These are phyloP conservation scores for Dasyornis broadbenti DNA, from an alignment of 2,113 vertebrate genomes.

Conservation along the genomic window DNA sequence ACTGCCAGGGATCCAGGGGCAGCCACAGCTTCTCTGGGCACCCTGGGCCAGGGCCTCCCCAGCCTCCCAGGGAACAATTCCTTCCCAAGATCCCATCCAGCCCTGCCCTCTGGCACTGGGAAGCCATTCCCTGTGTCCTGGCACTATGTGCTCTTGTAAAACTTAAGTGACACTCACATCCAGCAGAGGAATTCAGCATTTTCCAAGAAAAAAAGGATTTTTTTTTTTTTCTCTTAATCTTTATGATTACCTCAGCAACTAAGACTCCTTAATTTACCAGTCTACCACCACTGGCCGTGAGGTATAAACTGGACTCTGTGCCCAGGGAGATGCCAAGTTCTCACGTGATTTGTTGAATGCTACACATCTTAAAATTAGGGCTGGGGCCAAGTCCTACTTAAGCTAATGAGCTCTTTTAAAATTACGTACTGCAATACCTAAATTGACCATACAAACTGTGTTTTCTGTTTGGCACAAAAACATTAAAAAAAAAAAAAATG, in stretches of 20 bases:
- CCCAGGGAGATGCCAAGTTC: neutral
- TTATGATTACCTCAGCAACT: neutral
- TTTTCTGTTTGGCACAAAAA: neutral
- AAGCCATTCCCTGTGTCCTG: neutral
- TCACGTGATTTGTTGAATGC: neutral
- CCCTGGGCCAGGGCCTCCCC: neutral
- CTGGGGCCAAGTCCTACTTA: neutral
- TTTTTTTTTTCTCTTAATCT: too few relatives aligned
- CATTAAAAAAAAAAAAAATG: neutral
- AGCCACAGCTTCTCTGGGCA: neutral
- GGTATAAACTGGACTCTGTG: neutral
- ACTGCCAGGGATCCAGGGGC: neutral
- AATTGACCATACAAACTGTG: neutral
- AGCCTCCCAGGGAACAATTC: rapidly evolving
- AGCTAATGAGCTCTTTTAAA: neutral
- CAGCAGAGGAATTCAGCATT: neutral
- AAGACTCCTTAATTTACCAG: neutral
- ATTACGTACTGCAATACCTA: neutral
- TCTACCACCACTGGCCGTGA: neutral
- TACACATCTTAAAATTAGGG: neutral
- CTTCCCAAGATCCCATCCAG: neutral
- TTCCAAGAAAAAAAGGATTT: neutral
- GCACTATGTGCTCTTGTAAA: neutral
- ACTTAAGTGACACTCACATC: neutral
- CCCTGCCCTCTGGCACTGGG: rapidly evolving